Conservation (phyloP, 1,140 invertebrate species). For the Pinna nobilis region DNA sequence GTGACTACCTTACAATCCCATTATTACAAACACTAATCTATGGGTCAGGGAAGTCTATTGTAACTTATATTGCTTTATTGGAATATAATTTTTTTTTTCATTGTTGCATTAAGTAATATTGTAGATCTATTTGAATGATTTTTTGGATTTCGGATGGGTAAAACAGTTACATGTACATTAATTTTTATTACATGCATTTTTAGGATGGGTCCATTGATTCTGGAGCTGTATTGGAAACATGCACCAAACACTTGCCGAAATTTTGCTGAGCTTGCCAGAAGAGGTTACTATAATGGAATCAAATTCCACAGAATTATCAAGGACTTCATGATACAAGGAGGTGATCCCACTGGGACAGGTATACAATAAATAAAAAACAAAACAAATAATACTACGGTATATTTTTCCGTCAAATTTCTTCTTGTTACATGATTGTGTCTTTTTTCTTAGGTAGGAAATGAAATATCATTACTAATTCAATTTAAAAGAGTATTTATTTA, state of each 20-base stretch:
- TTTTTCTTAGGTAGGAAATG: neutral
- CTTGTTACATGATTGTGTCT: too few relatives aligned
- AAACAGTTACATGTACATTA: neutral
- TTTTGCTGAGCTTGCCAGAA: conserved; percentile 92
- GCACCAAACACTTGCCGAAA: conserved; percentile 96
- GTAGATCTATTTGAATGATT: neutral
- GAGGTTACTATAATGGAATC: conserved; percentile 97
- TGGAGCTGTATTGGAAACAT: conserved; percentile 99
- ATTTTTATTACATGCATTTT: conserved; percentile 43
- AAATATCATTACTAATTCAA: neutral
- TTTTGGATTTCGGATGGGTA: too few relatives aligned
- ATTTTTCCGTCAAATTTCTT: too few relatives aligned
- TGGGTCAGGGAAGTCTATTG: too few relatives aligned
- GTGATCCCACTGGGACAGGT: conserved; percentile 93
- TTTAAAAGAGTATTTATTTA: neutral
- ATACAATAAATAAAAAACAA: neutral
- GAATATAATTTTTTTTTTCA: too few relatives aligned
- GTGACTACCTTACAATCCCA: too few relatives aligned
- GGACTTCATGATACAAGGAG: conserved; percentile 96
- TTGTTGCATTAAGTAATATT: neutral
- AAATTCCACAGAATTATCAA: conserved; percentile 97
- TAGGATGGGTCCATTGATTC: conserved; percentile 93
- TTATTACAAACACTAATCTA: too few relatives aligned
- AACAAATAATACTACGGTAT: too few relatives aligned
- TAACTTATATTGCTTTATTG: too few relatives aligned